A percentile compares a stretch with the other conserved stretches of the same genome.
phyloP scores from a whole-genome alignment of 2,888 invertebrate genomes.

The Lagria hirta region DNA sequence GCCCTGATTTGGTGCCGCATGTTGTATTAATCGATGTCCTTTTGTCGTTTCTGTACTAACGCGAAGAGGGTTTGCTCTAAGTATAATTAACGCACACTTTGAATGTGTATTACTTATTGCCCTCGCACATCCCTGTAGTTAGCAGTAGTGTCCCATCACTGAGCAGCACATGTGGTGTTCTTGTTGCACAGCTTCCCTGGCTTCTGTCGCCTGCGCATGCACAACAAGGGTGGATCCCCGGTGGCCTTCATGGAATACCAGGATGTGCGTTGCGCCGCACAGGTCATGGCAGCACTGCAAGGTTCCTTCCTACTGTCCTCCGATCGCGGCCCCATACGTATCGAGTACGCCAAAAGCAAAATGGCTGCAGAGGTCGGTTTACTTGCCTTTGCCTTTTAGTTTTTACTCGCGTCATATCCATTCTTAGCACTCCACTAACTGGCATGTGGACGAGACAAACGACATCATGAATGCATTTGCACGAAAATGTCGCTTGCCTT shows the following conservation, averaged over 20 bases:
- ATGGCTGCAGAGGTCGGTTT: constrained; percentile 81
- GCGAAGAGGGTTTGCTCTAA: constrained; percentile 40
- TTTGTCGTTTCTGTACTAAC: constrained; percentile 26
- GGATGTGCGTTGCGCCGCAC: constrained; percentile 87
- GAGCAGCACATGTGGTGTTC: constrained; percentile 52
- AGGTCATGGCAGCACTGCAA: constrained; percentile 91
- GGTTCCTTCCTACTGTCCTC: constrained; percentile 95
- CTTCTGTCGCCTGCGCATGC: constrained; percentile 96
- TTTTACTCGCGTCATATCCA: constrained; percentile 4
- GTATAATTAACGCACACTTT: constrained; percentile 34
- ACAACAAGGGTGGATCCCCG: constrained; percentile 85
- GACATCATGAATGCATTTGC: too few relatives aligned
- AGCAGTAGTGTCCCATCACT: constrained; percentile 44
- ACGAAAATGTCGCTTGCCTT: too few relatives aligned
- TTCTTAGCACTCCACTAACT: constrained; percentile 17
- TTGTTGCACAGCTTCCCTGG: constrained; percentile 91
- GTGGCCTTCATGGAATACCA: constrained; percentile 98
- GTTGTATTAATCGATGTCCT: constrained; percentile 34
- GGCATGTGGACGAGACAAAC: not conserved
- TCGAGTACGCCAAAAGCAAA: constrained; percentile 99
- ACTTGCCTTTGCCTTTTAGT: constrained; percentile 25
- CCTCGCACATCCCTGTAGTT: constrained; percentile 27
- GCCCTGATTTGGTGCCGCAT: constrained; percentile 43
- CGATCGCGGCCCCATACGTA: constrained; percentile 95
- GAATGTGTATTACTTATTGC: constrained; percentile 32